phyloP scores from a whole-genome alignment of 2,797 vertebrate species.

The Onychomys arenicola region DNA sequence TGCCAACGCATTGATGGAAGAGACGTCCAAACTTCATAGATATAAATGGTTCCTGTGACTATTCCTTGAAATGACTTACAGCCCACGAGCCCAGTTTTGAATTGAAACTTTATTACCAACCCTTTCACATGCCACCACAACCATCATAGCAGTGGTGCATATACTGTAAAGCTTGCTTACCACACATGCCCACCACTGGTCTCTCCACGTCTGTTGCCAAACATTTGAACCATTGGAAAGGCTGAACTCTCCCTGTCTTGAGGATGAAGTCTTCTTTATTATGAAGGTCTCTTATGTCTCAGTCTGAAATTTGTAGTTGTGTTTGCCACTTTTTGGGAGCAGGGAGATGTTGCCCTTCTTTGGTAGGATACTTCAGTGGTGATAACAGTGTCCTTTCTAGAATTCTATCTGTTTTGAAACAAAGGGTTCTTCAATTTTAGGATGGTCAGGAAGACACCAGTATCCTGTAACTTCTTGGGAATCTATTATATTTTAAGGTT shows the following conservation, averaged over 20 bases:
- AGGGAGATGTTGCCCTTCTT: background rate
- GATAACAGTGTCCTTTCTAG: background rate
- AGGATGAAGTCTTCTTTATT: background rate
- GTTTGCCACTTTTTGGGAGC: background rate
- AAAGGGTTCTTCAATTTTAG: background rate
- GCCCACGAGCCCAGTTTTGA: conserved; percentile 50
- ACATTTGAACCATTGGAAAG: background rate
- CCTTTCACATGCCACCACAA: background rate
- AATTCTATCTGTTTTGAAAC: background rate
- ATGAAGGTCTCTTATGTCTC: background rate
- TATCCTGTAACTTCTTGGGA: background rate
- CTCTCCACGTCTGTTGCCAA: background rate
- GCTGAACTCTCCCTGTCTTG: background rate
- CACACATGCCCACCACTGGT: rapidly evolving
- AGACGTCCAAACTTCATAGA: conserved; percentile 32
- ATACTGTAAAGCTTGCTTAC: background rate
- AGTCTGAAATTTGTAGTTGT: background rate
- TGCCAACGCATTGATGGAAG: conserved; percentile 50
- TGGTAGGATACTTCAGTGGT: background rate
- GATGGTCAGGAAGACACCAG: background rate
- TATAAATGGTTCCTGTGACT: conserved; percentile 62
- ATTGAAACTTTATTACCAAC: background rate
- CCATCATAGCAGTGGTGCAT: background rate
- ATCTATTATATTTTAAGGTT: background rate
- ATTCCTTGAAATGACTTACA: conserved; percentile 58